Base-by-base conservation (phyloP, 2,797 vertebrate species). In the Phataginus tetradactyla region DNA sequence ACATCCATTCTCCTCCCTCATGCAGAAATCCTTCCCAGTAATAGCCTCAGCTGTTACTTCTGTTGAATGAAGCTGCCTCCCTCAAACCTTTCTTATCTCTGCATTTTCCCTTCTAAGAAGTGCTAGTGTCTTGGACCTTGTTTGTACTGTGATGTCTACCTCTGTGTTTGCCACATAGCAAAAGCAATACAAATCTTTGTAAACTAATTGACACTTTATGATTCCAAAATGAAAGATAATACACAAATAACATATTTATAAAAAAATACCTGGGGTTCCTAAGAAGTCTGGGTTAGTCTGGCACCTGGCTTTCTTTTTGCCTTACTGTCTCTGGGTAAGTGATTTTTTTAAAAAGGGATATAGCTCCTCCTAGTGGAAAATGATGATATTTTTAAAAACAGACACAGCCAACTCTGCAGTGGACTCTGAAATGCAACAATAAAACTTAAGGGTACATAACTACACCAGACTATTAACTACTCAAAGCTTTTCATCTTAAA, bases 361-460 rank as follows among this genome's bases (percentile, higher is more conserved):
- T 61, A 49, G 14, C 91, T 63, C 95, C 91, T 23, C 29, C 94
- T 95, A 71, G 72, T 80, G 93, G 85, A 84, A 68, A 86, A 45
- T 34, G 63, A 59, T 32, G n/a, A 74, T 78, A 95, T 45, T 80
- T 84, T 79, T 32, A 61, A 93, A 93, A 63, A 42, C 59, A 59
- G 64, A 21, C 20, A 42, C 57, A 53, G 53, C 59, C n/a, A 64
- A 25, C 21, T 69, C 53, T 9, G 17, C 32, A 53, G 21, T 37
- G 32, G 29, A 61, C 59, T 88, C 39, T 79, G 63, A 91, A 91
- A 86, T 25, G 39, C 10, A 63, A 51, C 49, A 55, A n/a, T 81
- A 85, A 89, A 95, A 86, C 27, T 61, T 71, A 72, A 29, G 1
- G 17, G 7, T 63, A 49, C 45, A 13, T 72, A n/a, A 88, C 45